These are phyloP conservation scores for Halocynthia aurantium DNA, from an alignment of 23 tunicate species.

Conservation along the genomic window DNA sequence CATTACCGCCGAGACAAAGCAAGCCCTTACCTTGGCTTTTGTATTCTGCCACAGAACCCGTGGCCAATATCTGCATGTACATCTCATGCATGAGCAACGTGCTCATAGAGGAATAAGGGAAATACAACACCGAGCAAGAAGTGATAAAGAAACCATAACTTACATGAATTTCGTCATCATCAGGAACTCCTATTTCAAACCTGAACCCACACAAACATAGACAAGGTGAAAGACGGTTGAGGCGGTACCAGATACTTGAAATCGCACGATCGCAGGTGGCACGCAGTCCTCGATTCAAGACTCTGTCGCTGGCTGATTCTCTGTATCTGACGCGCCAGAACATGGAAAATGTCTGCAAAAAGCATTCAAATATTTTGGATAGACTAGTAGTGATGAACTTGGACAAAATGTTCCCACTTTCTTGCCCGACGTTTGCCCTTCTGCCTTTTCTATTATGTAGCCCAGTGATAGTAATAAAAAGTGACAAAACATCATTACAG, in stretches of 20 bases:
- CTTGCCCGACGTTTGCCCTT: too few species aligned
- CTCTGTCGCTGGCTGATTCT: constrained; percentile 44
- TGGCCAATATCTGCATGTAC: background rate
- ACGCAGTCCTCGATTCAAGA: constrained; percentile 40
- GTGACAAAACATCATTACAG: too few species aligned
- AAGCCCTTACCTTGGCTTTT: background rate
- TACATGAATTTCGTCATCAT: constrained; percentile 84
- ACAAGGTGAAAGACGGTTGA: constrained; percentile 17
- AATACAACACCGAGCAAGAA: background rate
- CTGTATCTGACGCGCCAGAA: constrained; percentile 61
- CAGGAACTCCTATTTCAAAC: constrained; percentile 51
- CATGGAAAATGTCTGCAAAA: constrained; percentile 51
- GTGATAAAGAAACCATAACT: background rate
- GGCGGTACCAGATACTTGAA: constrained; percentile 41
- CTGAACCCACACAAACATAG: constrained; percentile 29
- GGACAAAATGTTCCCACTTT: too few species aligned
- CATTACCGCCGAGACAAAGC: background rate
- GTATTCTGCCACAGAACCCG: constrained; percentile 7
- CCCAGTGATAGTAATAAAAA: too few species aligned
- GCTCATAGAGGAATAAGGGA: too few species aligned
- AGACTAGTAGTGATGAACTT: background rate
- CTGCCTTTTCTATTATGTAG: too few species aligned
- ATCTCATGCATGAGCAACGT: too few species aligned
- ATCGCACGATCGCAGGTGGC: constrained; percentile 19
- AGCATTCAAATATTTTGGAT: too few species aligned